phyloP scores from a whole-genome alignment of 1,140 invertebrate genomes.

The Aricia agestis region DNA sequence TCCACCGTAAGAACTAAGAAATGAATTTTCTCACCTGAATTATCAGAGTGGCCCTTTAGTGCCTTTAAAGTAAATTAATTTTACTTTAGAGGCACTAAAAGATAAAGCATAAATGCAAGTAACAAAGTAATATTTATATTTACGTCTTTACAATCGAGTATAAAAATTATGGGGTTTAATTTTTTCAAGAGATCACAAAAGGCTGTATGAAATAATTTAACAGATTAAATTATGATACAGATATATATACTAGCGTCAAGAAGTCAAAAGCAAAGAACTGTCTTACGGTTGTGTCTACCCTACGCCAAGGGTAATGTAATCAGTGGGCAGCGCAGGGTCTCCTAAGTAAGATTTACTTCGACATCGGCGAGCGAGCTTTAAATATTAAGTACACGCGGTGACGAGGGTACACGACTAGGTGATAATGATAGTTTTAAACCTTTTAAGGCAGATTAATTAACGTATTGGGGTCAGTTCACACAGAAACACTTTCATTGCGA shows the following conservation, averaged over 20 bases:
- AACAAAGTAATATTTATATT: too few species aligned
- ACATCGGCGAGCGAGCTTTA: conserved; percentile 27
- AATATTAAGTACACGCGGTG: conserved; percentile 39
- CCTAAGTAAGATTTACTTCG: conserved; percentile 41
- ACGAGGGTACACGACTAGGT: conserved; percentile 27
- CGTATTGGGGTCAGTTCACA: not conserved
- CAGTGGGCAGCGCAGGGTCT: conserved; percentile 32
- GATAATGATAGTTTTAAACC: conserved; percentile 32
- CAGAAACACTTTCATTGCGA: too few species aligned
- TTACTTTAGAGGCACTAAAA: too few species aligned
- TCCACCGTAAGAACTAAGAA: not conserved
- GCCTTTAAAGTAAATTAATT: not conserved
- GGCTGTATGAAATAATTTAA: too few species aligned
- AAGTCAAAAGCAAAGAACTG: not conserved
- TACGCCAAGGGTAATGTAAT: conserved; percentile 26
- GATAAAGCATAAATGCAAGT: too few species aligned
- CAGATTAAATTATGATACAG: too few species aligned
- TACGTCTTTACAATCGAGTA: too few species aligned
- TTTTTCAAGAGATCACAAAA: too few species aligned
- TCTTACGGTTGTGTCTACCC: conserved; percentile 16
- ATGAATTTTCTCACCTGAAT: not conserved
- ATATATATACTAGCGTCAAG: too few species aligned
- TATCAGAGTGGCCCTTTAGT: not conserved
- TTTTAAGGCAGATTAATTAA: conserved; percentile 23
- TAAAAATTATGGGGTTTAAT: too few species aligned